Percentiles rank a stretch among this genome's conserved stretches.
Conservation (phyloP, 2,888 invertebrate genomes). For the Drosophila demipolita region DNA sequence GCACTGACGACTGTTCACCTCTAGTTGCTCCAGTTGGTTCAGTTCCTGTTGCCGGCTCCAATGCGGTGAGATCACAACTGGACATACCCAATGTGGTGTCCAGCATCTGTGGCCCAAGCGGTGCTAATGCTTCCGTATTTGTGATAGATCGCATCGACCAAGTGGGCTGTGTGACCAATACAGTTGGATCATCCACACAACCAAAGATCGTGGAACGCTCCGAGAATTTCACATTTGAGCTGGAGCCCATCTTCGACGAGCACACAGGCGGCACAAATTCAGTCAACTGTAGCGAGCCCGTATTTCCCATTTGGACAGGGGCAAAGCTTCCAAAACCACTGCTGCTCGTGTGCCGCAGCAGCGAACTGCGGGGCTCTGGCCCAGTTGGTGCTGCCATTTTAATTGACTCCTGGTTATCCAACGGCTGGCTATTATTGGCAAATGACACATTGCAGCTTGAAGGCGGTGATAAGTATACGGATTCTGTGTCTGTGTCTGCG, state of each 20-base stretch:
- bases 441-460: constrained; percentile 63
- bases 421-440: neutral
- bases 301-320: constrained; percentile 26
- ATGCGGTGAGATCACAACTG: constrained; percentile 71
- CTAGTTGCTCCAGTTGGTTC: constrained; percentile 2
- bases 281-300: constrained; percentile 35
- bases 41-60: constrained; percentile 21
- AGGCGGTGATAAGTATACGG: constrained; percentile 67
- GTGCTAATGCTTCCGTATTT: neutral
- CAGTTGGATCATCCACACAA: constrained; percentile 58
- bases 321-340: constrained; percentile 68
- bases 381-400: constrained; percentile 51
- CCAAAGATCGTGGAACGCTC: constrained; percentile 79
- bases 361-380: constrained; percentile 68
- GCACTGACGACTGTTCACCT: neutral
- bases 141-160: constrained; percentile 12
- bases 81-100: constrained; percentile 83
- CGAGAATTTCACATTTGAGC: constrained; percentile 59
- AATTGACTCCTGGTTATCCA: neutral
- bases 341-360: constrained; percentile 42
- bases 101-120: constrained; percentile 39
- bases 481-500: constrained; percentile 57
- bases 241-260: constrained; percentile 76
- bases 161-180: constrained; percentile 1
- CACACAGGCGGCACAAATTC: constrained; percentile 77